Base-by-base conservation (phyloP, 2,888 invertebrate genomes). In the Apomyelois bistriatella region DNA sequence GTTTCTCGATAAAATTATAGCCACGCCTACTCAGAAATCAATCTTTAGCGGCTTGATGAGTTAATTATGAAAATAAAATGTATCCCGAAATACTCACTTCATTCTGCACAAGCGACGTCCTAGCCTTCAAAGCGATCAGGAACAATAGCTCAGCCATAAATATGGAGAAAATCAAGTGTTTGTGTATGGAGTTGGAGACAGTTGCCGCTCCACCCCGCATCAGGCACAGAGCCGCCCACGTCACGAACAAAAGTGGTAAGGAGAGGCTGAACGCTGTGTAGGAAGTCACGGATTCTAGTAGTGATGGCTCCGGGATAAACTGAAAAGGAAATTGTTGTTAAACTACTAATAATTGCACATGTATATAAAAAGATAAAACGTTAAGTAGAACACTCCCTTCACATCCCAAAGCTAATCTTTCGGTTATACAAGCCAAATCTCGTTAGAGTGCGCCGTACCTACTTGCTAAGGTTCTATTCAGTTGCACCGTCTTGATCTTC, bases 131-230 rank as follows among this genome's bases (percentile, higher is more conserved):
- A 0, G 98, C 97, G 10, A 97, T 91, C 48, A 98, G 92, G 78
- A 97, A 98, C 28, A 98, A 83, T 22, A 97, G 78, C 74, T 98
- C 96, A 0, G 96, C 95, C 66, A 96, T 91, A 72, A 99, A 95
- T 16, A 98, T 94, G 71, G 96, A 96, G 58, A 98, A 92, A n/a
- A 98, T 95, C 7, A 98, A 92, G 77, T 99, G 98, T 73, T 97
- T 97, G 74, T 98, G 96, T 59, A 98, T 98, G 15, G 96, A 96
- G 82, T 98, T 98, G 43, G 97, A 97, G 67, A 98, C 98, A 0
- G 97, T 97, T 54, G 95, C 94, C 0, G 93, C 88, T 12, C 95
- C 94, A 1, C 97, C 97, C 5, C 97, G 92, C 65, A 98, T 93
- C 42, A 96, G 84, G 37, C 95, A 95, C 49, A 98, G 88, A 15